Evolutionary conservation across 2,888 invertebrate genomes (phyloP).

Genomic region (Microctonus brassicae): DNA sequence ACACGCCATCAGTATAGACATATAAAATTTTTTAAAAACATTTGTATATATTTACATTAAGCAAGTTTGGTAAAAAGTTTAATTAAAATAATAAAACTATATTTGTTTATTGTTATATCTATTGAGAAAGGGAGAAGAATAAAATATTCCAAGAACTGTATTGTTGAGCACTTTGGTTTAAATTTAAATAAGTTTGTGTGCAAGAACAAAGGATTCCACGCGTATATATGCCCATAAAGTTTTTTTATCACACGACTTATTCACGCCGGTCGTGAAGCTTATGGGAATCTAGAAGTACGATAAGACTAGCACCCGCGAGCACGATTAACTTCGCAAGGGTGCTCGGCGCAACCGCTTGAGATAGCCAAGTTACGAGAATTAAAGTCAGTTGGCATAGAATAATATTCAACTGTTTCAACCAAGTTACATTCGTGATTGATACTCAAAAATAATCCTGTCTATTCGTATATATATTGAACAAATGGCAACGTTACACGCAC

Average conservation of each 20-base stretch:
- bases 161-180: neutral
- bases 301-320: constrained; percentile 19
- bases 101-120: too few relatives aligned
- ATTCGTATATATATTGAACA: neutral
- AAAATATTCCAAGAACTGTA: too few relatives aligned
- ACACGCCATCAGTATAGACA: too few relatives aligned
- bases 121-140: too few relatives aligned
- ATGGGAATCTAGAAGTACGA: constrained; percentile 24
- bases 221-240: constrained; percentile 20
- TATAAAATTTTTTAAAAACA: too few relatives aligned
- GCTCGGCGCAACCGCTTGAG: constrained; percentile 2
- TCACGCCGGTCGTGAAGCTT: constrained; percentile 24
- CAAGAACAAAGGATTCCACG: neutral
- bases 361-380: constrained; percentile 24
- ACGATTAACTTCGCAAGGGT: constrained; percentile 28
- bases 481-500: constrained; percentile 4
- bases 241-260: constrained; percentile 31
- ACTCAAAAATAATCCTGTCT: neutral
- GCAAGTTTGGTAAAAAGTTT: neutral
- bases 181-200: constrained; percentile 1
- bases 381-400: constrained; percentile 23
- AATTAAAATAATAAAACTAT: neutral
- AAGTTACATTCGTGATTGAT: constrained; percentile 9
- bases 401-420: neutral
- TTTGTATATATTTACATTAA: too few relatives aligned